These are phyloP conservation scores for Parazoanthus atlanticus DNA, from an alignment of 92 coral and sea anemone species.

Conservation along the genomic window DNA sequence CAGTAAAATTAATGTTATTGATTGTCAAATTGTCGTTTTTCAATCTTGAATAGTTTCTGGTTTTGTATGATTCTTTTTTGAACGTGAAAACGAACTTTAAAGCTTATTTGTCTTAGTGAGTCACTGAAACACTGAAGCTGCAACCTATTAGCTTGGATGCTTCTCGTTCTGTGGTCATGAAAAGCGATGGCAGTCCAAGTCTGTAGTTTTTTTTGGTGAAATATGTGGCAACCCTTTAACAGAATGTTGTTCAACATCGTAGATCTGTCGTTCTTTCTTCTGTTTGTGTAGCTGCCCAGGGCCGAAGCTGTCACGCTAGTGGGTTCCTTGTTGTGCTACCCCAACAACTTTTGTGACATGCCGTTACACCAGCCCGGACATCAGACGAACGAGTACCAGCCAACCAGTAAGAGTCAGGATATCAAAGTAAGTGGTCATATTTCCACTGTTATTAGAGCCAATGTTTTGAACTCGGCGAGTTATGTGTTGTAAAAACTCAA, in stretches of 20 bases:
- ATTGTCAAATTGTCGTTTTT: too few relatives aligned
- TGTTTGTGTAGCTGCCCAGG: constrained; percentile 82
- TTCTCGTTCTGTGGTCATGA: neutral
- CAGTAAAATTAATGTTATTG: too few relatives aligned
- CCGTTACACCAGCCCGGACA: constrained; percentile 96
- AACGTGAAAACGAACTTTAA: neutral
- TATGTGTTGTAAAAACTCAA: too few relatives aligned
- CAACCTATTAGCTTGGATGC: neutral
- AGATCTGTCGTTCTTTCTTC: neutral
- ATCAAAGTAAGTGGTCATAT: constrained; percentile 71
- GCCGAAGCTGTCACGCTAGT: constrained; percentile 91
- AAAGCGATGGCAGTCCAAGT: neutral
- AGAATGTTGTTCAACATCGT: neutral
- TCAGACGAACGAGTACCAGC: constrained; percentile 82
- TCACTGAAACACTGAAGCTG: neutral
- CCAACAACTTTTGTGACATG: constrained; percentile 90
- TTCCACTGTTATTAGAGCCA: too few relatives aligned
- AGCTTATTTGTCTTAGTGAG: neutral
- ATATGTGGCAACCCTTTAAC: neutral
- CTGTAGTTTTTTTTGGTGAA: neutral
- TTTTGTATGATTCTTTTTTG: neutral
- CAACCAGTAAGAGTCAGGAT: constrained; percentile 88
- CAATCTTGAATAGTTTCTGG: too few relatives aligned
- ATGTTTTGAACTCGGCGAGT: too few relatives aligned
- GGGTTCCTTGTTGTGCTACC: constrained; percentile 89